Conservation (phyloP, 2,797 vertebrate species). For the Brachymystax lenok region DNA sequence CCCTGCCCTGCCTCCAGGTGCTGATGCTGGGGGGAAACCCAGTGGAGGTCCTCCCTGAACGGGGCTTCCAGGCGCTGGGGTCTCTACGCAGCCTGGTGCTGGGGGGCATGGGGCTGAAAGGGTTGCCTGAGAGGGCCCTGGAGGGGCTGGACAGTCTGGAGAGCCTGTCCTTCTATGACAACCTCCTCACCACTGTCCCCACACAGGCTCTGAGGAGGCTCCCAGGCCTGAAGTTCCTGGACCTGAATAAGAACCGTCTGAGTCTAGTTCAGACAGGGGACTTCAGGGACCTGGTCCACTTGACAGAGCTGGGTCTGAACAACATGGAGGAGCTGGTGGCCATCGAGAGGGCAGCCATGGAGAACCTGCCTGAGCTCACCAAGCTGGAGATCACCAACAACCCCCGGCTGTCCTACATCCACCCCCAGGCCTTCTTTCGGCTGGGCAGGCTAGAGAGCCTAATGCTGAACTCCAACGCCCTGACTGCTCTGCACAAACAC, state of each 20-base stretch:
- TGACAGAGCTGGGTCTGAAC: constrained; percentile 96
- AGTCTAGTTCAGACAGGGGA: constrained; percentile 88
- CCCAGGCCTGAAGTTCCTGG: constrained; percentile 92
- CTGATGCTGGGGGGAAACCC: constrained; percentile 97
- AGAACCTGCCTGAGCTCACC: constrained; percentile 94
- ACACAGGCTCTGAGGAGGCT: constrained; percentile 85
- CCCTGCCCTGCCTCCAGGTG: constrained; percentile 87
- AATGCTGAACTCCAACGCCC: constrained; percentile 97
- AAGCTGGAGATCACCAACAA: constrained; percentile 98
- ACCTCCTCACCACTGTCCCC: constrained; percentile 86
- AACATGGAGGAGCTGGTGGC: constrained; percentile 97
- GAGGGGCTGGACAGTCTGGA: constrained; percentile 88
- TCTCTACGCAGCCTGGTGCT: constrained; percentile 92
- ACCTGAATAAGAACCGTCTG: constrained; percentile 95
- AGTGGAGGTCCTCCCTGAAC: constrained; percentile 86
- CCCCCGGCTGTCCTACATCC: constrained; percentile 91
- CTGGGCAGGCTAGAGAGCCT: constrained; percentile 91
- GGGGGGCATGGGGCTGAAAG: constrained; percentile 88
- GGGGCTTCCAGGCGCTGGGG: constrained; percentile 85
- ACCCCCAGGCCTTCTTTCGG: constrained; percentile 89
- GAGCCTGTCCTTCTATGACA: constrained; percentile 97
- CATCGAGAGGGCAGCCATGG: constrained; percentile 90
- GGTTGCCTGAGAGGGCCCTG: constrained; percentile 86
- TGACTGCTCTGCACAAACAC: constrained; percentile 90
- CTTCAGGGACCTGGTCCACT: constrained; percentile 90